Evolutionary conservation across 1,140 invertebrate species (phyloP).

Genomic region (Solenopsis fugax): DNA sequence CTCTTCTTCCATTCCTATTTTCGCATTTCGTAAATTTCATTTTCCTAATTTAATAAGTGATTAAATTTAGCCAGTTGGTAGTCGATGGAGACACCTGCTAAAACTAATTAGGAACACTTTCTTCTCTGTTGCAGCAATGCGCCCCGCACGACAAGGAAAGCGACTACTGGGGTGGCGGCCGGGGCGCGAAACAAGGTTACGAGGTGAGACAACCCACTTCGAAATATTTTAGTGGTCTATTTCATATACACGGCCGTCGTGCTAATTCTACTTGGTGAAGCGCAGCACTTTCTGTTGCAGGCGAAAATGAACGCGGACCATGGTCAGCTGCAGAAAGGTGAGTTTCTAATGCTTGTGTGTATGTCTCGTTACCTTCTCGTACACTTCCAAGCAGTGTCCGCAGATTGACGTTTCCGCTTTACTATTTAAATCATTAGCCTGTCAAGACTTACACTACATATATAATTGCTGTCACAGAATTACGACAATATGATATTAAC

Average conservation of each 20-base stretch:
- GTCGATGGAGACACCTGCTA: not conserved
- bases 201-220: constrained; percentile 83
- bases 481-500: not conserved
- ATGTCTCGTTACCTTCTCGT: not conserved
- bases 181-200: constrained; percentile 87
- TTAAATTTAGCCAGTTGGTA: not conserved
- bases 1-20: not conserved
- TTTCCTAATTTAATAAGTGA: constrained; percentile 4
- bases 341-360: constrained; percentile 66
- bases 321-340: constrained; percentile 87
- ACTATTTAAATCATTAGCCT: not conserved
- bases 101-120: constrained; percentile 25
- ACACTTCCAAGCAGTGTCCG: not conserved
- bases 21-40: not conserved
- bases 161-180: constrained; percentile 86
- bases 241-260: constrained; percentile 65
- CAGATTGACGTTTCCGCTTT: constrained; percentile 6
- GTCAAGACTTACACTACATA: not conserved
- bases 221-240: constrained; percentile 68
- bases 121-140: constrained; percentile 86
- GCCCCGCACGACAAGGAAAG: constrained; percentile 87
- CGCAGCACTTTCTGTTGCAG: constrained; percentile 87
- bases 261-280: constrained; percentile 85
- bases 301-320: constrained; percentile 88
- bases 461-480: not conserved